Evolutionary conservation across 2,888 invertebrate species (phyloP), one percentile per base, ranked within the genome.

Genomic region (Hypomecis punctinalis): DNA sequence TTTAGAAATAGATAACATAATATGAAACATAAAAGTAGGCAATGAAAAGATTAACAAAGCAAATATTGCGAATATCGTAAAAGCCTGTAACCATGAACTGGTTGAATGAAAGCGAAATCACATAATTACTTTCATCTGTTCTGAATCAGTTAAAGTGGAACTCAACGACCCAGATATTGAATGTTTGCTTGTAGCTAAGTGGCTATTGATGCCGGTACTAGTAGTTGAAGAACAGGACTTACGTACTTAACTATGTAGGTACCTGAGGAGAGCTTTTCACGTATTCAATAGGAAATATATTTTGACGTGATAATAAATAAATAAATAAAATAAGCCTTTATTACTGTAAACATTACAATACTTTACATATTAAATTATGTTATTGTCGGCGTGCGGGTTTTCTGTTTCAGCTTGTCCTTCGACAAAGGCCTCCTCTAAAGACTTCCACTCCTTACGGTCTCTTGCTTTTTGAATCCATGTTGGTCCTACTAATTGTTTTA

Each of bases 121-220:
- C 76, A 83, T 88, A 86, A 88, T 89, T 86, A 85, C 89, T 88
- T 88, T 89, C 88, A 85, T 88, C 81, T 82, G 76, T 78, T 76
- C 80, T 73, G 75, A 80, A 79, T 75, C 76, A 58, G 74, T 72
- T 77, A 75, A 81, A 81, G 78, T 82, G 76, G 80, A 76, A 73
- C 79, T 76, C 73, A 67, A 47, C 78, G 78, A 77, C 81, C 81
- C 68, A 82, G 78, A 79, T 77, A 79, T 71, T 71, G 76, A 80
- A 74, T 71, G 54, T 53, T 61, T 9, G 65, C 58, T 66, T 63
- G 67, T 65, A 61, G 63, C 67, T 57, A 66, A 67, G 62, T 61
- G 56, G 54, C 59, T 63, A 62, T 60, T 69, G 67, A 69, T 69
- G 63, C 66, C 61, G 67, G 68, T 53, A 49, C 56, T 61, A 52